Base-by-base conservation (phyloP, 1,140 invertebrate species). In the Muscidifurax raptorellus region DNA sequence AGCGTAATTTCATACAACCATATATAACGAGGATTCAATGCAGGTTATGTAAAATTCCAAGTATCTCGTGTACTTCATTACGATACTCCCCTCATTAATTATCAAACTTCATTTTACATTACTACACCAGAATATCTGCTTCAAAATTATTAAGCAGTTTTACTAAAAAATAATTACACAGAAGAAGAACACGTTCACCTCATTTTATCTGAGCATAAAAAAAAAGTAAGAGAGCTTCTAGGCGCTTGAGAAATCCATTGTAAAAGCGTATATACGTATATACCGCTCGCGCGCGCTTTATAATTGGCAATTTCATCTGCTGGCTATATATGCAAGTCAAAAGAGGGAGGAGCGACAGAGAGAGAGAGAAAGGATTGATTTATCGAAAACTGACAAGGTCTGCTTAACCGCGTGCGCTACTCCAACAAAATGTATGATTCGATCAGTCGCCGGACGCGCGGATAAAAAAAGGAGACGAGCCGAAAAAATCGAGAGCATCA, bases 301-400 rank as follows among this genome's bases (percentile, higher is more conserved):
- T 75, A 75, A 75, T 75, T 75, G 72, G 36, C 40, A 44, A 75
- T 75, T 75, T 75, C n/a, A 44, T 44, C 72, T 44, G 72, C 0
- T 1, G 6, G 6, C 52, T 59, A 5, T n/a, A 22, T n/a, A 18
- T 59, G 40, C n/a, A 25, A 75, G 32, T 72, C 71, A 72, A 72
- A 72, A 36, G n/a, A 27, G 32, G 72, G 22, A 44, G 6, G 36
- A 32, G 32, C 32, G 5, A 32, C 1, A 25, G 30, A 32, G 18
- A 32, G 22, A 25, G 30, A 32, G 18, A 44, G 6, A 10, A 75
- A 44, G 40, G 40, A 75, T 25, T 75, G 72, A 75, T 75, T 75
- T 75, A 75, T 75, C 10, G 72, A 75, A 75, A 75, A 75, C 36
- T 47, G 72, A 36, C 32, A 72, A 72, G 71, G 28, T 72, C 71